These are phyloP conservation scores for Leptopterna dolabrata DNA, from an alignment of 2,888 invertebrate genomes.

Conservation along the genomic window DNA sequence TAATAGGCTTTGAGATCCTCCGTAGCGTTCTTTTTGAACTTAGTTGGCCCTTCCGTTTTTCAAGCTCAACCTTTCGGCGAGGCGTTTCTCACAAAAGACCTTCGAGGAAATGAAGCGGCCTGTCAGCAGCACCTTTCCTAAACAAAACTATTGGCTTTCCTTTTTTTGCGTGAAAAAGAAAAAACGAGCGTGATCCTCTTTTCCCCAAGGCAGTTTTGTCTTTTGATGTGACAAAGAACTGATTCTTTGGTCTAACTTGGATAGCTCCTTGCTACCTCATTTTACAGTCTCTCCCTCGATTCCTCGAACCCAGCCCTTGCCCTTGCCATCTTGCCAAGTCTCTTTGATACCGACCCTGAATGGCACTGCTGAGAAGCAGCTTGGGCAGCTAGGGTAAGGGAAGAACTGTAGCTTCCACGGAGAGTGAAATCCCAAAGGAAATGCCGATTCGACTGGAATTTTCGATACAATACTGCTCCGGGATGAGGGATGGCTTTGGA, in stretches of 20 bases:
- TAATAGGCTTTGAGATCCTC: not conserved
- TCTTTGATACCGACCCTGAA: slow-evolving; percentile 26
- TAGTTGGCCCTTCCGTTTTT: not conserved
- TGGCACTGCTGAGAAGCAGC: not conserved
- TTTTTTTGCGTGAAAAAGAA: slow-evolving; percentile 5
- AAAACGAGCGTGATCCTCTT: slow-evolving; percentile 6
- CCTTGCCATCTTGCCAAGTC: not conserved
- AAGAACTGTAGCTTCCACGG: not conserved
- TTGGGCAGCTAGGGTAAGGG: not conserved
- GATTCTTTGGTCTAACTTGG: slow-evolving; percentile 47
- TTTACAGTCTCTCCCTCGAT: slow-evolving; percentile 14
- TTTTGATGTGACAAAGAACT: slow-evolving; percentile 51
- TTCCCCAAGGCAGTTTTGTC: slow-evolving; percentile 35
- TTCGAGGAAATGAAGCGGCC: slow-evolving; percentile 25
- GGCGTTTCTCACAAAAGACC: slow-evolving; percentile 13
- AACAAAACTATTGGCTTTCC: slow-evolving; percentile 42
- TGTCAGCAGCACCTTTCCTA: slow-evolving; percentile 40
- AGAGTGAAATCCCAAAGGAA: slow-evolving; percentile 16
- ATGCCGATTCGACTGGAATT: slow-evolving; percentile 30
- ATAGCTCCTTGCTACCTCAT: slow-evolving; percentile 39
- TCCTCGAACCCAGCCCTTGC: not conserved
- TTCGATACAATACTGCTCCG: slow-evolving; percentile 28
- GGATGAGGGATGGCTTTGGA: not conserved
- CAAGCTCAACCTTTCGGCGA: not conserved
- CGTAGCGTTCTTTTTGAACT: not conserved